Evolutionary conservation across 2,113 vertebrate genomes (phyloP).

Genomic region (Halichoeres trimaculatus): DNA sequence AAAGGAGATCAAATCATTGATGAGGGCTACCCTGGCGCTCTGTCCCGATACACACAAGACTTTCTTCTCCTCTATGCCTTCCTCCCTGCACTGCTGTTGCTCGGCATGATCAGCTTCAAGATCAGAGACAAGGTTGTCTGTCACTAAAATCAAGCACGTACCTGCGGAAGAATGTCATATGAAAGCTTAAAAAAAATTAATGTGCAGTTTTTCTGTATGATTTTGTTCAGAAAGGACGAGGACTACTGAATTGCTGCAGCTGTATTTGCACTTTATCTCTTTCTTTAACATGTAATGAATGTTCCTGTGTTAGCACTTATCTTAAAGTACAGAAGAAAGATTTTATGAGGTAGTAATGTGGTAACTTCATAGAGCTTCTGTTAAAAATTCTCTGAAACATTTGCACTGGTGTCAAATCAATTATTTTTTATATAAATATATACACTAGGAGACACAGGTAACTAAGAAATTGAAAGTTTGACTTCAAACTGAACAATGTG

Average conservation of each 20-base stretch:
- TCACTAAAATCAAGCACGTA: slow-evolving; percentile 70
- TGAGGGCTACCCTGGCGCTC: slow-evolving; percentile 84
- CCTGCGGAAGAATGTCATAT: not conserved
- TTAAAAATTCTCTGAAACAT: slow-evolving; percentile 2
- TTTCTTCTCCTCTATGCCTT: slow-evolving; percentile 92
- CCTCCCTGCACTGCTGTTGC: slow-evolving; percentile 86
- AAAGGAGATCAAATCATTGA: slow-evolving; percentile 88
- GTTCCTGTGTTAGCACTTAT: not conserved
- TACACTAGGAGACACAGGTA: not conserved
- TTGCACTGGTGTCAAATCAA: not conserved
- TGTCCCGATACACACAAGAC: slow-evolving; percentile 85
- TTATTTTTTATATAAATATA: not conserved
- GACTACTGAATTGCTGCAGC: not conserved
- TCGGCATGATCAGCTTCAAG: slow-evolving; percentile 90
- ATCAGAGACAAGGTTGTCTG: slow-evolving; percentile 85
- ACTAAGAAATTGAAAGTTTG: not conserved
- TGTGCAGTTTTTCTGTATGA: not conserved
- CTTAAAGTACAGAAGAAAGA: not conserved
- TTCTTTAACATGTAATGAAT: not conserved
- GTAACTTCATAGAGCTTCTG: not conserved
- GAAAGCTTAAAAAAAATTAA: not conserved
- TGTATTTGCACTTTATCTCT: not conserved
- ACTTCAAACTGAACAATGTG: not conserved
- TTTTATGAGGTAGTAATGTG: not conserved
- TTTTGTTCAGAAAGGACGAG: not conserved